Evolutionary conservation across 2,888 invertebrate species (phyloP).

Genomic region (Coleophora flavipennella): DNA sequence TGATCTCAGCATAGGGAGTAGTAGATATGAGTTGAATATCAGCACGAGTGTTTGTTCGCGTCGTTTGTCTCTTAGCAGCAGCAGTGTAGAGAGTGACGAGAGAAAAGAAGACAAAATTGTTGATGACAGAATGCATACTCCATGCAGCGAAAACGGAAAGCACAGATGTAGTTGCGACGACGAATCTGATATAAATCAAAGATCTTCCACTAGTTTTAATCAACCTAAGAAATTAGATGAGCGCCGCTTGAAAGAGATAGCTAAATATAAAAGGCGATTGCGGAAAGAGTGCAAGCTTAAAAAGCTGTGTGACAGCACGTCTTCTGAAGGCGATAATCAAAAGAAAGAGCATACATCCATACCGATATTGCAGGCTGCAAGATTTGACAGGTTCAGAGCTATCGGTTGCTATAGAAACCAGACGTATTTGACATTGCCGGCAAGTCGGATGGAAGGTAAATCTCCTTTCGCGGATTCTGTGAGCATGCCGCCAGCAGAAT

Average conservation of each 20-base stretch:
- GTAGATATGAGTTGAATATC: constrained; percentile 31
- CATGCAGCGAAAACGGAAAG: constrained; percentile 82
- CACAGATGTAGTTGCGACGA: constrained; percentile 84
- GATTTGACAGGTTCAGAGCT: constrained; percentile 60
- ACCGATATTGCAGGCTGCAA: constrained; percentile 61
- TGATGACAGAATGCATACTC: constrained; percentile 80
- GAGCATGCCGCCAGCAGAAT: constrained; percentile 36
- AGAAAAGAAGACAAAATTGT: constrained; percentile 42
- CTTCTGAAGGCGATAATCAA: constrained; percentile 51
- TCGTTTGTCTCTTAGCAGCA: constrained; percentile 30
- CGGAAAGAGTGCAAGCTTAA: constrained; percentile 58
- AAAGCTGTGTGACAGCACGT: constrained; percentile 55
- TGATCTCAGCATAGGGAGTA: constrained; percentile 59
- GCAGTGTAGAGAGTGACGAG: constrained; percentile 17
- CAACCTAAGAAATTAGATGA: constrained; percentile 51
- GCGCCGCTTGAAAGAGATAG: constrained; percentile 55
- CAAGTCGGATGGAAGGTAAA: constrained; percentile 48
- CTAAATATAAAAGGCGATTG: constrained; percentile 57
- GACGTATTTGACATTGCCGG: constrained; percentile 57
- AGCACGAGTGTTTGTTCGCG: constrained; percentile 32
- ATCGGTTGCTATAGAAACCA: constrained; percentile 64
- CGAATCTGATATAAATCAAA: constrained; percentile 70
- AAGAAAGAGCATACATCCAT: constrained; percentile 60
- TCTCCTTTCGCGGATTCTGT: constrained; percentile 49
- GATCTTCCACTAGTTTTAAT: constrained; percentile 28